Percentiles rank a stretch among this genome's conserved stretches.
Evolutionary conservation across 2,888 invertebrate species (phyloP).

Genomic region (Zonitis immaculata): DNA sequence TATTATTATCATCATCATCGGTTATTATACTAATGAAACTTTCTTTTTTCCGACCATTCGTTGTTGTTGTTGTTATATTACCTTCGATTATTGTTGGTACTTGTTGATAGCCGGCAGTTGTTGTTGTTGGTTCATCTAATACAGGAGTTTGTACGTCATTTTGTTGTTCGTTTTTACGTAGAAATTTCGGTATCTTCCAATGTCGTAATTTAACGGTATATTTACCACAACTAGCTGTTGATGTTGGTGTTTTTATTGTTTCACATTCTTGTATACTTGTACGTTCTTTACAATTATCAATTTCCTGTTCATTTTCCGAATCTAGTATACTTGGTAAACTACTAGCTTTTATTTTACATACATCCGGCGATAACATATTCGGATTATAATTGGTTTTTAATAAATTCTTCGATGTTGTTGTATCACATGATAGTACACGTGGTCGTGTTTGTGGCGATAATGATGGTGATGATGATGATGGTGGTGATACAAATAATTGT

Average conservation of each 20-base stretch:
- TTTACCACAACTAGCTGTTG: constrained; percentile 58
- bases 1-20: constrained; percentile 19
- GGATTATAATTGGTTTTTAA: constrained; percentile 45
- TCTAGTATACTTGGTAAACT: constrained; percentile 80
- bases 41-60: constrained; percentile 31
- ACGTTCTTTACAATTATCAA: constrained; percentile 46
- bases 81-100: constrained; percentile 55
- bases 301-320: constrained; percentile 64
- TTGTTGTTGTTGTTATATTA: constrained; percentile 22
- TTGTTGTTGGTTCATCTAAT: constrained; percentile 9
- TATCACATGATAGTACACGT: constrained; percentile 46
- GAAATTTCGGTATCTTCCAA: constrained; percentile 66
- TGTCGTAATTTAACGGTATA: constrained; percentile 55
- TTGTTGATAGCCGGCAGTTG: constrained; percentile 23
- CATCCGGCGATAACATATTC: constrained; percentile 57
- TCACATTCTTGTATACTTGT: constrained; percentile 45
- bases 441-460: constrained; percentile 44
- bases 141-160: constrained; percentile 29
- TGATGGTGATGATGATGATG: constrained; percentile 45
- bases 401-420: constrained; percentile 34
- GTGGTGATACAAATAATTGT: constrained; percentile 60
- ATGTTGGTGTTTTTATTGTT: constrained; percentile 63
- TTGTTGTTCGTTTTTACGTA: constrained; percentile 55
- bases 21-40: constrained; percentile 26
- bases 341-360: constrained; percentile 65